phyloP scores from a whole-genome alignment of 1,140 invertebrate species.

The Ptiloglossa arizonensis region DNA sequence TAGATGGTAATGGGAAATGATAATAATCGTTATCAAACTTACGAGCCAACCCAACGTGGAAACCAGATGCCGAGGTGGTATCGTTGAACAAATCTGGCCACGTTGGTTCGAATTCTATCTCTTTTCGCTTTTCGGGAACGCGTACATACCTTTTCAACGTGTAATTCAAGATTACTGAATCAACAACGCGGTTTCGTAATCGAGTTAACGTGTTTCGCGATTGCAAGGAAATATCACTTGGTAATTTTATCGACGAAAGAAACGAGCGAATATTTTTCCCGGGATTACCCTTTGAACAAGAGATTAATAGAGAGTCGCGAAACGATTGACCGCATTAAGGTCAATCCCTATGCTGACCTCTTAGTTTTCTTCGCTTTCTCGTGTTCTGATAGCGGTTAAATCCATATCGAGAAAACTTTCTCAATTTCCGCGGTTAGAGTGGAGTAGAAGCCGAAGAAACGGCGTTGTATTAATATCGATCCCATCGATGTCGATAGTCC shows the following conservation, averaged over 20 bases:
- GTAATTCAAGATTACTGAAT: no score
- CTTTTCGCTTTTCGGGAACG: no score
- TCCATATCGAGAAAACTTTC: slow-evolving; percentile 53
- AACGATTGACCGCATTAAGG: slow-evolving; percentile 62
- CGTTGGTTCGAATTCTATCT: neutral
- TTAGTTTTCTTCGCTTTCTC: neutral
- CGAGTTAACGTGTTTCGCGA: no score
- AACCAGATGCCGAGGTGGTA: neutral
- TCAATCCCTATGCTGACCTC: slow-evolving; percentile 28
- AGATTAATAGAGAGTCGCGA: slow-evolving; percentile 31
- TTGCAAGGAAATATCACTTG: neutral
- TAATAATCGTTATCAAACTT: slow-evolving; percentile 32
- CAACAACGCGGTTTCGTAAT: no score
- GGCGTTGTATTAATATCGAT: neutral
- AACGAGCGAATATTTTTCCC: slow-evolving; percentile 42
- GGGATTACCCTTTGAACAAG: slow-evolving; percentile 30
- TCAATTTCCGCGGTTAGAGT: slow-evolving; percentile 38
- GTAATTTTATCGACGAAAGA: no score
- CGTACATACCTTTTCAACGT: no score
- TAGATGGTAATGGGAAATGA: slow-evolving; percentile 35
- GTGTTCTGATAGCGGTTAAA: slow-evolving; percentile 50
- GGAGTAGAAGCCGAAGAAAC: slow-evolving; percentile 20
- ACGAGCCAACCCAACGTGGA: neutral
- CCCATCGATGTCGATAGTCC: neutral
- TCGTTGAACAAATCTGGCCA: neutral